Evolutionary conservation across 1,140 invertebrate species (phyloP), one percentile per base, ranked within the genome.

Genomic region (Halesus radiatus): DNA sequence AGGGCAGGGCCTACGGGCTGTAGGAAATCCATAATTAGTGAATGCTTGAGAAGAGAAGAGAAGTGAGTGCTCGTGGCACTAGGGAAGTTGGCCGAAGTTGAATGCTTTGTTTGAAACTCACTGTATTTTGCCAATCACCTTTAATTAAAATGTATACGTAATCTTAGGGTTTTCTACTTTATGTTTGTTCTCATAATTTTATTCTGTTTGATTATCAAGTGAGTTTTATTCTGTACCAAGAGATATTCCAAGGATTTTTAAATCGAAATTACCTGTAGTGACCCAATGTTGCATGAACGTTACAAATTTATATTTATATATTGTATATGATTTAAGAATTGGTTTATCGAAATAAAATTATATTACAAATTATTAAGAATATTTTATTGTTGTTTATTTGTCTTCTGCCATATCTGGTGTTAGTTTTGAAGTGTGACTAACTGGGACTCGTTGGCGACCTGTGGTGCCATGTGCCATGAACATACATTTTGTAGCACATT

Each of bases 281-380:
- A 73, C 70, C 70, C 50, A n/a, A 23, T 73, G 45, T 73, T 73
- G 70, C 50, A 73, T 73, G 50, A 23, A 54, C 70, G 70, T 73
- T 73, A 54, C 20, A 73, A 73, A 73, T 73, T 52, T 23, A 52
- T 73, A 73, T 73, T 73, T 73, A 73, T 73, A 73, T 73, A 73
- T 73, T 73, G 54, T 73, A 73, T 73, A 53, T 73, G 70, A 73
- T 73, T 73, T 73, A 73, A 73, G 70, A 73, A 73, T 73, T 73
- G 70, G 70, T 73, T 73, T 73, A 53, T 73, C 53, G 10, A 73
- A 73, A 73, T 73, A 73, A 73, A 73, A 73, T 73, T 73, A 73
- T 73, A 73, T 73, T 54, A 73, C 20, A 73, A 73, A 73, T 73
- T 73, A 73, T 73, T 73, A 54, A 73, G 70, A n/a, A 73, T 73